phyloP scores from a whole-genome alignment of 1,140 invertebrate species.

The Leptinotarsa undecemlineata region DNA sequence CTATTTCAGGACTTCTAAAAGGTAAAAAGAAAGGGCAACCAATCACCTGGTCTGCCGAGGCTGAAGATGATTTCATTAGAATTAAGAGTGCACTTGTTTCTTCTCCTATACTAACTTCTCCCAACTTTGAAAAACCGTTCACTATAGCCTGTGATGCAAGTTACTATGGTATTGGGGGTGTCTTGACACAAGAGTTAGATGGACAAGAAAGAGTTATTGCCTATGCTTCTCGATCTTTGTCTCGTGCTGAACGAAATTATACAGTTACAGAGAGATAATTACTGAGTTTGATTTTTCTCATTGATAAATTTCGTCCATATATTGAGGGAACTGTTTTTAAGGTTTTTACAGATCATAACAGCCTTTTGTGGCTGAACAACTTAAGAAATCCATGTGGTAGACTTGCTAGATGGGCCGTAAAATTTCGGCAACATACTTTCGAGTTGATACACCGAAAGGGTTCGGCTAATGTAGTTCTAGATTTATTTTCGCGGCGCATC shows the following conservation, averaged over 20 bases:
- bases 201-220: conserved; percentile 24
- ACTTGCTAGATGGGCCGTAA: background rate
- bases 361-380: conserved; percentile 39
- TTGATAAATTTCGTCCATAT: conserved; percentile 55
- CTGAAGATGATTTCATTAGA: conserved; percentile 7
- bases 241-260: conserved; percentile 54
- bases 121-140: conserved; percentile 27
- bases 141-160: conserved; percentile 39
- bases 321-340: conserved; percentile 52
- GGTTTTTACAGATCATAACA: conserved; percentile 55
- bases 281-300: conserved; percentile 54
- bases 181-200: conserved; percentile 33
- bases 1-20: conserved; percentile 45
- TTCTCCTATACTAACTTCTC: conserved; percentile 29
- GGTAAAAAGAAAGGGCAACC: conserved; percentile 21
- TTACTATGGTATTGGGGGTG: conserved; percentile 41
- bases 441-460: background rate
- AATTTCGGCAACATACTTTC: background rate
- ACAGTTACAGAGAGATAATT: conserved; percentile 57
- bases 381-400: background rate
- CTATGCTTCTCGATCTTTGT: conserved; percentile 51
- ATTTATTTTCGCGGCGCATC: background rate
- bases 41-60: conserved; percentile 13
- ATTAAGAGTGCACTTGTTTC: background rate
- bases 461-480: background rate